phyloP scores from a whole-genome alignment of 1,140 invertebrate genomes.

The Bombus pyrosoma region DNA sequence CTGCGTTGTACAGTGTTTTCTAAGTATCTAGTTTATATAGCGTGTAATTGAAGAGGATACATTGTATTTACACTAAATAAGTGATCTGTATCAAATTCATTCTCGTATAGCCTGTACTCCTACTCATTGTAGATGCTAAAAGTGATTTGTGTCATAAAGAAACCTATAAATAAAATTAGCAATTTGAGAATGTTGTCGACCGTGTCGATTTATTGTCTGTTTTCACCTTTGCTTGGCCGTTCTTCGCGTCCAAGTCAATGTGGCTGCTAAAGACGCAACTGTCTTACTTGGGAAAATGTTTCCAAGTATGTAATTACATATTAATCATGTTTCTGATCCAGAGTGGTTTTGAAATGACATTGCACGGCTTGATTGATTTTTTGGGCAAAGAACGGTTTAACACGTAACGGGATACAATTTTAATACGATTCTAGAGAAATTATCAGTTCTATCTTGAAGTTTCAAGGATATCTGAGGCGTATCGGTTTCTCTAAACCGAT shows the following conservation, averaged over 20 bases:
- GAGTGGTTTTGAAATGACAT: accelerated
- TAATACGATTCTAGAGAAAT: neutral
- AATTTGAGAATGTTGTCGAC: conserved; percentile 81
- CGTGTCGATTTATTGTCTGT: conserved; percentile 35
- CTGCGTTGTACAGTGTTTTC: conserved; percentile 83
- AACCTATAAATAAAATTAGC: conserved; percentile 83
- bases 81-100: conserved; percentile 83
- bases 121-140: conserved; percentile 83
- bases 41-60: conserved; percentile 79
- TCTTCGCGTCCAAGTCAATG: neutral
- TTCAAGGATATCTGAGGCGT: too few relatives aligned
- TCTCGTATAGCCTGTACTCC: conserved; percentile 82
- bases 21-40: conserved; percentile 83
- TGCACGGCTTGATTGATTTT: neutral
- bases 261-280: neutral
- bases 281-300: neutral
- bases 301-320: neutral
- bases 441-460: neutral
- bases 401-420: conserved; percentile 1
- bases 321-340: neutral
- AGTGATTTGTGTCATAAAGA: conserved; percentile 83
- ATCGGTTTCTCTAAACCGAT: neutral
- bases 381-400: neutral
- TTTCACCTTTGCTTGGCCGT: neutral
- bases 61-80: conserved; percentile 82